phyloP scores from a whole-genome alignment of 2,888 invertebrate genomes.

The Epiblema foenella region DNA sequence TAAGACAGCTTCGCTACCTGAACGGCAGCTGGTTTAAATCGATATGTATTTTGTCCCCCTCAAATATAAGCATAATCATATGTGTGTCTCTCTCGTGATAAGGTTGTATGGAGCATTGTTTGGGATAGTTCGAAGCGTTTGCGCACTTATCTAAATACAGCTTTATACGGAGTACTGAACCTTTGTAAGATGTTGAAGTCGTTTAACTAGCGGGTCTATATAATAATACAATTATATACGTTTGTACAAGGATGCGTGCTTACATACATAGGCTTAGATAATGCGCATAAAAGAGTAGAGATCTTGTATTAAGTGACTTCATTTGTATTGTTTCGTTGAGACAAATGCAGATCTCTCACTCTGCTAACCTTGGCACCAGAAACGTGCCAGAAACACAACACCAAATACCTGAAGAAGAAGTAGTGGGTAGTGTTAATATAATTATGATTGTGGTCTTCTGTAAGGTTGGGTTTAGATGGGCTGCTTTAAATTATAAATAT shows the following conservation, averaged over 20 bases:
- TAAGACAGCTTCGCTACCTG: conserved; percentile 70
- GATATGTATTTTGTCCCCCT: conserved; percentile 64
- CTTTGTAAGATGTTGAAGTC: conserved; percentile 23
- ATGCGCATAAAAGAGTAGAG: background rate
- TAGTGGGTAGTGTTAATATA: too few species aligned
- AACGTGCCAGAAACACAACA: background rate
- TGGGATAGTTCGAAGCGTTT: conserved; percentile 33
- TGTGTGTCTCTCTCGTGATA: conserved; percentile 61
- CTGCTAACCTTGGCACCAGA: background rate
- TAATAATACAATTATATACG: conserved; percentile 9
- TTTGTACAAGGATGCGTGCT: background rate
- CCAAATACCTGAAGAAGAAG: background rate
- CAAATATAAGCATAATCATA: conserved; percentile 47
- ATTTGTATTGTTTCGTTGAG: background rate
- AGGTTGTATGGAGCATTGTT: conserved; percentile 47
- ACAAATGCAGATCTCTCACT: background rate
- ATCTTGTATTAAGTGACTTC: background rate
- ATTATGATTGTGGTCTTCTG: too few species aligned
- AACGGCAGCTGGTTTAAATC: conserved; percentile 78
- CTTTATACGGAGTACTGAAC: conserved; percentile 29
- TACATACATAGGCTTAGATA: background rate
- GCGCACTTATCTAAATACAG: conserved; percentile 45
- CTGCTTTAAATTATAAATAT: too few species aligned
- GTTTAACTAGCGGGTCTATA: conserved; percentile 12
- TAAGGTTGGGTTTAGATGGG: too few species aligned